Evolutionary conservation across 2,113 vertebrate genomes (phyloP), one percentile per base, ranked within the genome.

Genomic region (Elanoides forficatus): DNA sequence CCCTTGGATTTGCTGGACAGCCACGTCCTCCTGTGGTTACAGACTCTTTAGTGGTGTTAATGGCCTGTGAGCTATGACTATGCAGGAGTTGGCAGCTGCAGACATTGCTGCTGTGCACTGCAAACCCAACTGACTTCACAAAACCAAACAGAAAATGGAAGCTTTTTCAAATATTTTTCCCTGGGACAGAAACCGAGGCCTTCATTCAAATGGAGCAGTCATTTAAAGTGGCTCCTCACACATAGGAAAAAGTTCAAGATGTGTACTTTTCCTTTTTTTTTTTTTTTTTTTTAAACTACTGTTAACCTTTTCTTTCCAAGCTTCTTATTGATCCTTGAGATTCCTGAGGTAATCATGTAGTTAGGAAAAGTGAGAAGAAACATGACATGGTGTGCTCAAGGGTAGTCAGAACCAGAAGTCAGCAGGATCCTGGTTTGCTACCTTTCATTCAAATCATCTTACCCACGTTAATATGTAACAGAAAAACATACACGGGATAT

Each of bases 381-480:
- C 38, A 60, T 0, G 1, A 68, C 2, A 6, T 10, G 12, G 22
- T 30, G 47, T 90, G 58, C 71, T 53, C 55, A 74, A 48, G 50
- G 50, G 23, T 5, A 88, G 36, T 29, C 21, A 70, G n/a, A 73
- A 62, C 13, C 27, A 59, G 19, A 71, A 88, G 29, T 42, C 81
- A 87, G 52, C 62, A 76, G 55, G 21, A 70, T n/a, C 63, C 25
- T 40, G 21, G 21, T 88, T 82, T 90, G 52, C 43, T 63, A 58
- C 79, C 29, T 76, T 86, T 71, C 67, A 50, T 62, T 88, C 38
- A 80, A 42, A 76, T 43, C 43, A 56, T 23, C 58, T 82, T 71
- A 50, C 12, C 19, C 1, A 0, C 2, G 4, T 42, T 47, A 26
- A 81, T 22, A 47, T 0, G 3, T 9, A 88, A 73, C 21, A 67